These are phyloP conservation scores for Callopanchax toddi DNA, from an alignment of 2,113 vertebrate species.

Conservation along the genomic window DNA sequence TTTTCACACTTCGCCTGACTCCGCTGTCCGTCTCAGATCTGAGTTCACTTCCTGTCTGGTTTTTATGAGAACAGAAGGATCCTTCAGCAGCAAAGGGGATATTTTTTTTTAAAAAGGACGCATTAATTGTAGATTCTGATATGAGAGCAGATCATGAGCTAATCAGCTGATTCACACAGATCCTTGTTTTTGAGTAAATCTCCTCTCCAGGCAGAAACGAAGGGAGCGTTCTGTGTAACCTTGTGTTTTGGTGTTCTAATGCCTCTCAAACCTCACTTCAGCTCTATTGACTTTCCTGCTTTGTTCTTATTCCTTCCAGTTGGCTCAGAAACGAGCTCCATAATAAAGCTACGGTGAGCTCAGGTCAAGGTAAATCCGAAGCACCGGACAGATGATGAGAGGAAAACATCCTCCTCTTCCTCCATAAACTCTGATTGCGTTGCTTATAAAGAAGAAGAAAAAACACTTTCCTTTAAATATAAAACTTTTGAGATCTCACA, in stretches of 20 bases:
- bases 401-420: too few species aligned
- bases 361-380: constrained; percentile 1
- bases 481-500: neutral
- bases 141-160: too few species aligned
- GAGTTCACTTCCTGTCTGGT: neutral
- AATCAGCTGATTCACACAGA: too few species aligned
- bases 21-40: too few species aligned
- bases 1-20: constrained; percentile 2
- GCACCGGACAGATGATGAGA: neutral
- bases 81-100: too few species aligned
- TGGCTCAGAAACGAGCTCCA: neutral
- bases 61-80: neutral
- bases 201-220: too few species aligned
- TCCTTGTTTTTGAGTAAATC: too few species aligned
- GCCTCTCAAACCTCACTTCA: neutral
- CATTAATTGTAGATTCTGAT: too few species aligned
- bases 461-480: neutral
- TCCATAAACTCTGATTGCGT: neutral
- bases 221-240: too few species aligned
- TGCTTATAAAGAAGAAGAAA: neutral
- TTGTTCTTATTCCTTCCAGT: neutral
- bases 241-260: neutral
- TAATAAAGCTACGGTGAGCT: neutral
- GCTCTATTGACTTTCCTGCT: constrained; percentile 3
- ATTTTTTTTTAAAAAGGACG: too few species aligned